Conservation (phyloP, 2,113 vertebrate species). For the Petromus typicus region DNA sequence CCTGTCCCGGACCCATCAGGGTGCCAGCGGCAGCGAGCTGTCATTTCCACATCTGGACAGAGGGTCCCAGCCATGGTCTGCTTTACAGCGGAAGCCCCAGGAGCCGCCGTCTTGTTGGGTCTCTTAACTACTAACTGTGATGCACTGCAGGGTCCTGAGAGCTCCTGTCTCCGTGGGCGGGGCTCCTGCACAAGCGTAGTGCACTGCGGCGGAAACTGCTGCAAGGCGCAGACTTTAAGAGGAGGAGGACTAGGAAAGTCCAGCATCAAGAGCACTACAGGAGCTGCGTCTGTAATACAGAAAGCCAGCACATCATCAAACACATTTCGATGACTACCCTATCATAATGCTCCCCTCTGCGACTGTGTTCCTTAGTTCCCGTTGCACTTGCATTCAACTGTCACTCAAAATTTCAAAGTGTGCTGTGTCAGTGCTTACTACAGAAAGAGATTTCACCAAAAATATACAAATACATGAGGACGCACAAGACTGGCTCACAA, state of each 20-base stretch:
- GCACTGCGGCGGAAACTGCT: not conserved
- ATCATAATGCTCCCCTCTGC: not conserved
- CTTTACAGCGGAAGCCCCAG: not conserved
- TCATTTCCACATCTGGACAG: not conserved
- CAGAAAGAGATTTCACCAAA: no score
- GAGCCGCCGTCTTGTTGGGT: no score
- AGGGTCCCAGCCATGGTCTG: not conserved
- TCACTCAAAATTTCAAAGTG: not conserved
- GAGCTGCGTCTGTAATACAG: not conserved
- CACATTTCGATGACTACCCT: not conserved
- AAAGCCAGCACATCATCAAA: not conserved
- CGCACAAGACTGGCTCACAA: no score
- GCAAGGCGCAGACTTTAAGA: not conserved
- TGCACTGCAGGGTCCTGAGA: no score
- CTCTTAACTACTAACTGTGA: not conserved
- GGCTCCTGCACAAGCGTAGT: not conserved
- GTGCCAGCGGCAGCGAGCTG: not conserved
- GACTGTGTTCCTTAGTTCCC: not conserved
- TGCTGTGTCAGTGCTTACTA: no score
- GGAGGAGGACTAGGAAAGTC: not conserved
- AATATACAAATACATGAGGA: no score
- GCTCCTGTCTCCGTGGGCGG: not conserved
- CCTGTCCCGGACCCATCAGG: not conserved
- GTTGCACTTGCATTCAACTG: not conserved
- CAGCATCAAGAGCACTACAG: not conserved